phyloP scores from a whole-genome alignment of 1,140 invertebrate species.

The Acromyrmex heyeri region DNA sequence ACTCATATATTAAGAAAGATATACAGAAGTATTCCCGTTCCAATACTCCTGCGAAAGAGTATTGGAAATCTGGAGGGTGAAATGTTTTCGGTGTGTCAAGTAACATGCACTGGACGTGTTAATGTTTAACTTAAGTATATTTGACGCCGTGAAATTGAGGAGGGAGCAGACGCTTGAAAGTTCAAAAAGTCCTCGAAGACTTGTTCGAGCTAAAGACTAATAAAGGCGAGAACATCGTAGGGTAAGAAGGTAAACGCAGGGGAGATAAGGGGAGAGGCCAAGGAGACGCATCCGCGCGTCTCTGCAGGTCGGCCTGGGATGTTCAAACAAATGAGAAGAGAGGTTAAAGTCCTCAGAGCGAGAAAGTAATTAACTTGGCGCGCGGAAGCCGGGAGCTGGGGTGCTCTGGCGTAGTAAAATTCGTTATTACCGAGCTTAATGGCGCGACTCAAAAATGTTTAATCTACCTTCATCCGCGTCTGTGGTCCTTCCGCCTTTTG shows the following conservation, averaged over 20 bases:
- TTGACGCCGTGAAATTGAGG: constrained; percentile 58
- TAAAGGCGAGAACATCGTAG: constrained; percentile 69
- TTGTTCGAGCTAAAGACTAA: constrained; percentile 70
- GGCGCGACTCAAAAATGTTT: constrained; percentile 73
- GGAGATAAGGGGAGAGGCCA: constrained; percentile 57
- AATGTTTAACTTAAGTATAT: constrained; percentile 43
- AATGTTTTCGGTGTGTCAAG: constrained; percentile 4
- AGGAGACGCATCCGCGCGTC: constrained; percentile 53
- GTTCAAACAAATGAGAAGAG: constrained; percentile 75
- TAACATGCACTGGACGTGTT: constrained; percentile 41
- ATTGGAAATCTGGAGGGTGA: not conserved
- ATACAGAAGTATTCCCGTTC: not conserved
- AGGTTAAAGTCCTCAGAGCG: constrained; percentile 71
- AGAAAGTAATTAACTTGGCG: constrained; percentile 75
- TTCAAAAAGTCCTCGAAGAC: constrained; percentile 64
- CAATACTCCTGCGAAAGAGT: not conserved
- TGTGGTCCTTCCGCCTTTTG: constrained; percentile 51
- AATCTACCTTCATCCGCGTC: constrained; percentile 66
- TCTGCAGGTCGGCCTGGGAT: constrained; percentile 44
- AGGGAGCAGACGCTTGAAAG: constrained; percentile 17
- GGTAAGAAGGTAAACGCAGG: constrained; percentile 68
- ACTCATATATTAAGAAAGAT: too few relatives aligned
- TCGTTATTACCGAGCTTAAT: constrained; percentile 75
- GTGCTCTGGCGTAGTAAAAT: constrained; percentile 62
- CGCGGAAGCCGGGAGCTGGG: constrained; percentile 3